Evolutionary conservation across 2,888 invertebrate species (phyloP).

Genomic region (Thereva unica): DNA sequence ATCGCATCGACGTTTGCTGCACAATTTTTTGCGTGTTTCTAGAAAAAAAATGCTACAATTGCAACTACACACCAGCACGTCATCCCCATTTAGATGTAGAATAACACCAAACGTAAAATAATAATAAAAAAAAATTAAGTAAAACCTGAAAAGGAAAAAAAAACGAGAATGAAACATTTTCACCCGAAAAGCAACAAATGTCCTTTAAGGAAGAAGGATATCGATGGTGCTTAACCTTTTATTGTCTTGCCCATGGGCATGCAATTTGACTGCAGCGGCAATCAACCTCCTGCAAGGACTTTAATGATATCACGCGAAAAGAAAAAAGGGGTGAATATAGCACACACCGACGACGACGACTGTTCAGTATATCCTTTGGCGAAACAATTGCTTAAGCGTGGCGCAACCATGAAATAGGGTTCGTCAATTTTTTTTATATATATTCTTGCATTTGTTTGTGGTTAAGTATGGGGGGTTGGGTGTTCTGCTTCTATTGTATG

Average conservation of each 20-base stretch:
- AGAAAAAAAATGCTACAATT: no score
- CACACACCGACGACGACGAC: no score
- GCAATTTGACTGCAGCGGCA: neutral
- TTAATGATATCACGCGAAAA: neutral
- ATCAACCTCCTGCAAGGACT: neutral
- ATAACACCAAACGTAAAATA: neutral
- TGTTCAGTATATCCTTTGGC: no score
- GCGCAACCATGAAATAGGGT: no score
- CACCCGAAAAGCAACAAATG: constrained; percentile 1
- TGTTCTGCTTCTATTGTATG: no score
- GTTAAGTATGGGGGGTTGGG: no score
- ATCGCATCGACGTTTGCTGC: neutral
- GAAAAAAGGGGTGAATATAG: neutral
- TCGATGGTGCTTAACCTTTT: neutral
- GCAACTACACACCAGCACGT: no score
- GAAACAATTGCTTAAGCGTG: no score
- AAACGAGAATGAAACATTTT: neutral
- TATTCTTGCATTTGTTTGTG: no score
- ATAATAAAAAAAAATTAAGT: neutral
- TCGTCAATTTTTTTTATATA: no score
- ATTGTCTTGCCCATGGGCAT: neutral
- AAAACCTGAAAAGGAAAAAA: neutral
- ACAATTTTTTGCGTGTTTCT: no score
- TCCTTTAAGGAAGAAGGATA: neutral
- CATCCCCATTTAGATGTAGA: neutral